These are phyloP conservation scores for Schizopygopsis malacanthus DNA, from an alignment of 2,797 vertebrate species.

Conservation along the genomic window DNA sequence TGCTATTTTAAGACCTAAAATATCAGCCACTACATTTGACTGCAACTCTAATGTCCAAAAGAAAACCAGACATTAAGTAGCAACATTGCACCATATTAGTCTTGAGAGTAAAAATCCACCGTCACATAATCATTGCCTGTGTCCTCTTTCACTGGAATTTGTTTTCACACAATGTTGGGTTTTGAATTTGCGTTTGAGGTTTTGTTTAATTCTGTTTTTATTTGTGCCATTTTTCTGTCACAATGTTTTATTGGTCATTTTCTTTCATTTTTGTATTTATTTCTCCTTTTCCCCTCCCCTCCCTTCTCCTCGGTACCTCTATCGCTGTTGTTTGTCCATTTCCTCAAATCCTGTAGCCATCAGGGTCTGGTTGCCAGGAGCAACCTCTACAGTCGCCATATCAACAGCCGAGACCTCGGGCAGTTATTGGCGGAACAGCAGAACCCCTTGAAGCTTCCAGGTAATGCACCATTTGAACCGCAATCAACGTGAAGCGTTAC, in stretches of 20 bases:
- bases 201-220: constrained; percentile 43
- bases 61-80: neutral
- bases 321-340: constrained; percentile 35
- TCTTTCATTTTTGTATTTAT: neutral
- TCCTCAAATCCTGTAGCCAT: constrained; percentile 64
- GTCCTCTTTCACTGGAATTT: constrained; percentile 44
- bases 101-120: neutral
- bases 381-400: constrained; percentile 77
- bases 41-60: neutral
- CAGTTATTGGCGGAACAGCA: constrained; percentile 56
- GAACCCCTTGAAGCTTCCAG: constrained; percentile 62
- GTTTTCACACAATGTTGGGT: constrained; percentile 39
- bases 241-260: constrained; percentile 51
- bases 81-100: neutral
- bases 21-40: neutral
- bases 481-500: constrained; percentile 2
- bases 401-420: constrained; percentile 62
- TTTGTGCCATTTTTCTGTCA: constrained; percentile 50
- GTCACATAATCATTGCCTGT: constrained; percentile 22
- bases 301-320: constrained; percentile 1
- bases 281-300: constrained; percentile 20
- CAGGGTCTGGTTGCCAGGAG: constrained; percentile 73
- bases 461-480: constrained; percentile 60
- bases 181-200: constrained; percentile 33
- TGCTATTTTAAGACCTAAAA: neutral